These are phyloP conservation scores for Tigriopus californicus DNA, from an alignment of 2,888 invertebrate genomes.

Conservation along the genomic window DNA sequence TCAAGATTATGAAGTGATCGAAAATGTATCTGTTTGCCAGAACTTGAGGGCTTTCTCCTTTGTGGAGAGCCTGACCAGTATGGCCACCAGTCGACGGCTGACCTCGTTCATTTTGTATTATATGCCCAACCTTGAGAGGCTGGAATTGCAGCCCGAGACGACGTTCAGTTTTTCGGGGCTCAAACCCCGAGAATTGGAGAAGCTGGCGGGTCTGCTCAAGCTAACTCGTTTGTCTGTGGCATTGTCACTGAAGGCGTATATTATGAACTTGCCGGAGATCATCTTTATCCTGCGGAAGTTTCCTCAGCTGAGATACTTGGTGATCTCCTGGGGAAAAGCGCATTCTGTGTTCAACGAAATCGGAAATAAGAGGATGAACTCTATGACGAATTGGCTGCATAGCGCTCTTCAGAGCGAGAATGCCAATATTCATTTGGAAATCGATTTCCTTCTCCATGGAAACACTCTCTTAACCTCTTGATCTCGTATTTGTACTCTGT, in stretches of 20 bases:
- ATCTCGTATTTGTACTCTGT: too few species aligned
- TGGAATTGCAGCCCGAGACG: background rate
- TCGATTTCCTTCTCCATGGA: background rate
- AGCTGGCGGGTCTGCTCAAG: background rate
- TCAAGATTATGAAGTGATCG: too few species aligned
- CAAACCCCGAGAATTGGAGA: background rate
- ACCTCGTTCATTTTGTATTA: background rate
- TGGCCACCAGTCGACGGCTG: background rate
- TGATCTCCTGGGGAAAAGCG: background rate
- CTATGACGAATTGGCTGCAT: background rate
- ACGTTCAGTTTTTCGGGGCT: background rate
- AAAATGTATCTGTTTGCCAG: too few species aligned
- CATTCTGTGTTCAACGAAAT: background rate
- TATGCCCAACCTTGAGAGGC: background rate
- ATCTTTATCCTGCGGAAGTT: background rate
- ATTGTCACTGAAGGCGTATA: background rate
- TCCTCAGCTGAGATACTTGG: background rate
- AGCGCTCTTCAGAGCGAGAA: background rate
- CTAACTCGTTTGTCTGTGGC: background rate
- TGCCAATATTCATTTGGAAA: background rate
- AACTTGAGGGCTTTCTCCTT: too few species aligned
- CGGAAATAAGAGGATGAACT: background rate
- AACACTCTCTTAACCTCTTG: too few species aligned
- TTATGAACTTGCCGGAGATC: background rate
- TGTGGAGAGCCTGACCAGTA: too few species aligned